Evolutionary conservation across 2,113 vertebrate genomes (phyloP).

Genomic region (Salvelinus sp.): DNA sequence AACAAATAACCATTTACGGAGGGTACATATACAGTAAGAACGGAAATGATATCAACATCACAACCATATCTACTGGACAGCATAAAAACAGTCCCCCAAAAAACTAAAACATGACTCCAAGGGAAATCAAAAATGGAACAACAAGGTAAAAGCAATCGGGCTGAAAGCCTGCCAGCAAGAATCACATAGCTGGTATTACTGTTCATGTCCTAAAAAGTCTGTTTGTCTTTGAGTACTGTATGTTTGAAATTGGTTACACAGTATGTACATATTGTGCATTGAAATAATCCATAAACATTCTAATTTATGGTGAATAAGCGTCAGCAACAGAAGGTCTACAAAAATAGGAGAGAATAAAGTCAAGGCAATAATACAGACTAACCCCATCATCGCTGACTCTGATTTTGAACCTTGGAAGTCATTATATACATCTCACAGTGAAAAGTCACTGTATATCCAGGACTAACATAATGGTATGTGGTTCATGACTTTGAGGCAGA

Average conservation of each 20-base stretch:
- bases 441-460: not conserved
- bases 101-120: not conserved
- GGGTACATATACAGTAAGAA: too few relatives aligned
- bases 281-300: not conserved
- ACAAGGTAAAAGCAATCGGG: conserved; percentile 25
- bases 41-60: conserved; percentile 7
- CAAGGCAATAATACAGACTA: too few relatives aligned
- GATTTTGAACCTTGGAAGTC: too few relatives aligned
- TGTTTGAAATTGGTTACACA: not conserved
- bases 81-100: not conserved
- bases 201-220: not conserved
- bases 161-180: conserved; percentile 44
- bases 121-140: not conserved
- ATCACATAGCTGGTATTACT: too few relatives aligned
- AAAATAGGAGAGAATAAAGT: not conserved
- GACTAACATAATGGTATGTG: conserved; percentile 10
- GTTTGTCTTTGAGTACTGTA: not conserved
- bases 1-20: conserved; percentile 15
- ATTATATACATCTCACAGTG: conserved; percentile 26
- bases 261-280: not conserved
- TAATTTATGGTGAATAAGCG: not conserved
- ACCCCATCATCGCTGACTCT: too few relatives aligned
- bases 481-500: conserved; percentile 31
- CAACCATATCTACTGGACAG: not conserved
- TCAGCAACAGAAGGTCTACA: not conserved